Evolutionary conservation across 1,140 invertebrate genomes (phyloP).

Genomic region (Trichonephila clavipes): DNA sequence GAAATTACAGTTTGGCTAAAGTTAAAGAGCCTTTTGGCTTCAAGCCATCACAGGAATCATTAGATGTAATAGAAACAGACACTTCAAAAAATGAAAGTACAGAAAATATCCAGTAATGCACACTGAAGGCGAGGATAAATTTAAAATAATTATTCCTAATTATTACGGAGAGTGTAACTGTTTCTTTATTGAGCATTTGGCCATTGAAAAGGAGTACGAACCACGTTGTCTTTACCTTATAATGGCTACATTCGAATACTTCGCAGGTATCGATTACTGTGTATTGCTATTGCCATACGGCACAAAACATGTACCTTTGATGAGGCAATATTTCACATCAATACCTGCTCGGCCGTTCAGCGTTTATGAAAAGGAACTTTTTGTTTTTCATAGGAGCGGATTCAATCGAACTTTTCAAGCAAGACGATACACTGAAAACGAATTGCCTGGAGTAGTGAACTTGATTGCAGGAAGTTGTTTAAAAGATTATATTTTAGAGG

Average conservation of each 20-base stretch:
- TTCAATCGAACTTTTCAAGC: neutral
- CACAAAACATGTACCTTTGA: conserved; percentile 33
- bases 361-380: conserved; percentile 66
- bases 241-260: conserved; percentile 61
- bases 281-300: conserved; percentile 60
- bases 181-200: conserved; percentile 56
- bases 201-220: conserved; percentile 64
- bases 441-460: neutral
- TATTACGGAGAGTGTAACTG: conserved; percentile 43
- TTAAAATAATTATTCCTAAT: conserved; percentile 12
- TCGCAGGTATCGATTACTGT: conserved; percentile 36
- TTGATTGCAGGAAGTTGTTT: conserved; percentile 51
- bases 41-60: neutral
- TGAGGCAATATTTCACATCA: conserved; percentile 46
- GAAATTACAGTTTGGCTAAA: conserved; percentile 29
- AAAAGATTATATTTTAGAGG: conserved; percentile 50
- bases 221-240: conserved; percentile 1
- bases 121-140: neutral
- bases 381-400: conserved; percentile 50
- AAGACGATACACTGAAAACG: neutral
- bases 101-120: neutral
- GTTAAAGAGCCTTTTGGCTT: conserved; percentile 54
- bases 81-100: conserved; percentile 4
- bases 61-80: neutral
- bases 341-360: conserved; percentile 54